Evolutionary conservation across 1,140 invertebrate genomes (phyloP), one percentile per base, ranked within the genome.

Genomic region (Stegodyphus mimosarum): DNA sequence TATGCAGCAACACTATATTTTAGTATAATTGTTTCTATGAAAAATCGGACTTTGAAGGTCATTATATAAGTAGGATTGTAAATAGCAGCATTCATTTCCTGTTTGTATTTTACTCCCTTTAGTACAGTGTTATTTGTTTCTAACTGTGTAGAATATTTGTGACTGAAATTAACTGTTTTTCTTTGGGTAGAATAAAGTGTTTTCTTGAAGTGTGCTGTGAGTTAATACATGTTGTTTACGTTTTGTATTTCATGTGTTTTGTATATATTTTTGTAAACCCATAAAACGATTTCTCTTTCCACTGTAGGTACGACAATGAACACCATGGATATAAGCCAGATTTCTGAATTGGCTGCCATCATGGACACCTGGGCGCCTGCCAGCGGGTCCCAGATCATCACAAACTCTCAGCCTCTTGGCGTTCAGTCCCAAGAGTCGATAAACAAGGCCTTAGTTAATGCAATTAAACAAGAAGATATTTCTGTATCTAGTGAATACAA

Each of bases 241-340:
- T 67, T 67, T 67, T 9, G 33, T 60, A 60, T 10, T 60, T 60
- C 55, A 18, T 67, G n/a, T 9, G 33, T 11, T 67, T 5, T 67
- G 17, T 64, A 18, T 81, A 7, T 72, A 7, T 79, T 81, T 15
- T 55, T 63, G 78, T 81, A 55, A 69, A 81, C n/a, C 72, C 78
- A 71, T 33, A 33, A 33, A 33, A 33, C 3, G 33, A 3, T 67
- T 67, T 67, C 0, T 1, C 64, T 7, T 67, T 67, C n/a, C 10
- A 15, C 15, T 67, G 9, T n/a, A 67, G 64, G 17, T 67, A 17
- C n/a, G 17, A 6, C n/a, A 7, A 15, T 7, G 17, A 13, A 67
- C 64, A 67, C 52, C 10, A 84, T 84, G 81, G 81, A 84, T 60
- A 69, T 75, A 48, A 75, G 81, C 81, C 81, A 84, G 64, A 76